Percentiles rank a stretch among this genome's conserved stretches.
Conservation (phyloP, 2,888 invertebrate genomes). For the Conomelus anceps region DNA sequence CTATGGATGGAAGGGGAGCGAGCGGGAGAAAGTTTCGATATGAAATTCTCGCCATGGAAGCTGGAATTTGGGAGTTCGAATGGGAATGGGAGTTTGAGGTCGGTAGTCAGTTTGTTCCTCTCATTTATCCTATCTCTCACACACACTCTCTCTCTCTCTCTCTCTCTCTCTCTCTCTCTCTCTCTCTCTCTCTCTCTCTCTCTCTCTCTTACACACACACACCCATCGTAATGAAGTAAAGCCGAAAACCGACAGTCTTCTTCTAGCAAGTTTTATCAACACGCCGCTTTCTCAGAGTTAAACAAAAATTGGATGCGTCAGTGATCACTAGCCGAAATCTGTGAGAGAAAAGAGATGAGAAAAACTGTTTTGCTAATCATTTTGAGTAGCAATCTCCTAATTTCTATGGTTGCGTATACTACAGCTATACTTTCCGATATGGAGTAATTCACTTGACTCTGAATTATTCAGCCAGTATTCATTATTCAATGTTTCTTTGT, state of each 20-base stretch:
- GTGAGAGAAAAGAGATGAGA: background rate
- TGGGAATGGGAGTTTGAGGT: background rate
- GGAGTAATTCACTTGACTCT: background rate
- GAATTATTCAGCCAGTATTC: background rate
- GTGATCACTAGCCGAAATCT: background rate
- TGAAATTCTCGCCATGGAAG: background rate
- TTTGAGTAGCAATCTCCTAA: background rate
- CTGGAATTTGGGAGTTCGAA: background rate
- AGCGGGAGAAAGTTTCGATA: background rate
- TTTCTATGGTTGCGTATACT: background rate
- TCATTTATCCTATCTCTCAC: background rate
- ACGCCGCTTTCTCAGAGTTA: background rate
- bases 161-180: no score
- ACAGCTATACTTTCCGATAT: background rate
- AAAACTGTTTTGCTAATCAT: background rate
- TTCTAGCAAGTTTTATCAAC: background rate
- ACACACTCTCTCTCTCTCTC: no score
- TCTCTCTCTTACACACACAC: no score
- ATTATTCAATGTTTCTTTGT: no score
- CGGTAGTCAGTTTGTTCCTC: background rate
- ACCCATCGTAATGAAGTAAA: background rate
- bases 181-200: no score
- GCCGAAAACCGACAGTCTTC: background rate
- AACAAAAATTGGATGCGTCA: background rate
- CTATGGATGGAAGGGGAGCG: no score